Conservation (phyloP, 2,888 invertebrate species). For the Scelioninae gen. 1 region DNA sequence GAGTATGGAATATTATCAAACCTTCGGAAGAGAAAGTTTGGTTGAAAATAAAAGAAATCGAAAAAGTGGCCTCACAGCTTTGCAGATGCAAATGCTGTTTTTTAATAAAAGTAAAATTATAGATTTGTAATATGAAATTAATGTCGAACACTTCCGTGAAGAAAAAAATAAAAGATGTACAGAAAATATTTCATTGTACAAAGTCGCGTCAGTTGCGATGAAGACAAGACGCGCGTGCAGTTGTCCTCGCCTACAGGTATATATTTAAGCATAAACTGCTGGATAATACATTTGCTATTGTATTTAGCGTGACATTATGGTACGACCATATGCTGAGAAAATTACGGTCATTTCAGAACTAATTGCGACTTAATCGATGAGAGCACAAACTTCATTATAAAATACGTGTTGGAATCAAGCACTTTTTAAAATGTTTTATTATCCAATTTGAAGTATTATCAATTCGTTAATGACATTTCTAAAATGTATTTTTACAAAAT, state of each 20-base stretch:
- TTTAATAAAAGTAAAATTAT: constrained; percentile 80
- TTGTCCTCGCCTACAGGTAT: constrained; percentile 75
- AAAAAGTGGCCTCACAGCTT: constrained; percentile 70
- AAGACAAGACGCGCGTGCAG: constrained; percentile 79
- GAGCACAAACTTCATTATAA: constrained; percentile 77
- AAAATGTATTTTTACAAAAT: background rate
- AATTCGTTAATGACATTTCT: constrained; percentile 12
- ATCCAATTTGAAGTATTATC: constrained; percentile 50
- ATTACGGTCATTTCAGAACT: constrained; percentile 79
- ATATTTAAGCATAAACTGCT: constrained; percentile 77
- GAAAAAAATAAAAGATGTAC: constrained; percentile 69
- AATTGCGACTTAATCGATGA: constrained; percentile 80
- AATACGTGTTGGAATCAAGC: constrained; percentile 56
- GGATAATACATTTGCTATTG: constrained; percentile 77
- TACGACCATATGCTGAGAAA: constrained; percentile 80
- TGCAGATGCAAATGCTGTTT: constrained; percentile 78
- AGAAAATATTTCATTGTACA: constrained; percentile 77
- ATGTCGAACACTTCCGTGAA: constrained; percentile 73
- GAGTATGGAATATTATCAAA: constrained; percentile 65
- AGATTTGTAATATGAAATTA: constrained; percentile 80
- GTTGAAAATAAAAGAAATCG: constrained; percentile 69
- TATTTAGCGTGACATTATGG: constrained; percentile 78
- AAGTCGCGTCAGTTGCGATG: constrained; percentile 82
- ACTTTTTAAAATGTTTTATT: constrained; percentile 53
- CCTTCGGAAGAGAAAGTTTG: constrained; percentile 75